Percentiles rank a stretch among this genome's conserved stretches.
Conservation (phyloP, 1,140 invertebrate species). For the Doryteuthis pealeii region DNA sequence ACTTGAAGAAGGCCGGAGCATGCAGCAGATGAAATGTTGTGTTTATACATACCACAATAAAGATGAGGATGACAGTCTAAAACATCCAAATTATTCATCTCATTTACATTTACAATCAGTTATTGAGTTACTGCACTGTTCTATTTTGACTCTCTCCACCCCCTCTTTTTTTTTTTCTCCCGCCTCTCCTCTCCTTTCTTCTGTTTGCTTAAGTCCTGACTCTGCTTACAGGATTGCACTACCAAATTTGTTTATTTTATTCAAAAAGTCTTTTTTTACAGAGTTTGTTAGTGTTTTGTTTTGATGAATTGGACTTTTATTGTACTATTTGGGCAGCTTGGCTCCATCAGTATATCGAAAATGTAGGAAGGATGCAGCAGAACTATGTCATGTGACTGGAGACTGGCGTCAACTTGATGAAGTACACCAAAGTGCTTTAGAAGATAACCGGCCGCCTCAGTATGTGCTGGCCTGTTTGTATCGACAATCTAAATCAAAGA, state of each 20-base stretch:
- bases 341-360: constrained; percentile 25
- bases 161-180: too few relatives aligned
- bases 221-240: background rate
- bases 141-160: too few relatives aligned
- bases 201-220: too few relatives aligned
- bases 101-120: too few relatives aligned
- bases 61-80: too few relatives aligned
- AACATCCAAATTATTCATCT: too few relatives aligned
- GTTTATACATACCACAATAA: too few relatives aligned
- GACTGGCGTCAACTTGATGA: constrained; percentile 19
- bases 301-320: background rate
- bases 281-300: background rate
- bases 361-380: constrained; percentile 28
- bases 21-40: too few relatives aligned
- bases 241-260: background rate
- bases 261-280: background rate
- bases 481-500: constrained; percentile 16
- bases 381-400: constrained; percentile 21
- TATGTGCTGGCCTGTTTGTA: constrained; percentile 25
- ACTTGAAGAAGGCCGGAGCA: too few relatives aligned
- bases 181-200: too few relatives aligned
- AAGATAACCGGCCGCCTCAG: constrained; percentile 17
- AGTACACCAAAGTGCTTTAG: background rate
- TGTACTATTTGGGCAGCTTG: constrained; percentile 16
- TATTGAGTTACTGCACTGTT: too few relatives aligned